These are phyloP conservation scores for Phocoena phocoena DNA, from an alignment of 2,113 vertebrate genomes.

Conservation along the genomic window DNA sequence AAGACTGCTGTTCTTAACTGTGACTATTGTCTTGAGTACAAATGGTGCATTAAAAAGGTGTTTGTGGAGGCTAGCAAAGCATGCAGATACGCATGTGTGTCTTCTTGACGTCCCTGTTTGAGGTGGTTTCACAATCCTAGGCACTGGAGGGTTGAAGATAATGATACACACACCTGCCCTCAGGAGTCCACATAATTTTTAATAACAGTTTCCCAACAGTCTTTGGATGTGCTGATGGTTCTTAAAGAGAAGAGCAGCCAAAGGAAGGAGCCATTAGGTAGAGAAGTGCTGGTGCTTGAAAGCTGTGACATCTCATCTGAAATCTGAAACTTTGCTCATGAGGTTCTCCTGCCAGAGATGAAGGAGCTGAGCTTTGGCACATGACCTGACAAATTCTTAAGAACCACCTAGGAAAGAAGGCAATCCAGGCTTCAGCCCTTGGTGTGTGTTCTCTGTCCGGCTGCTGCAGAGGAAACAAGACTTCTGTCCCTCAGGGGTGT, in stretches of 20 bases:
- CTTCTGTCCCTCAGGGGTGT: neutral
- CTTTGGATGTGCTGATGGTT: neutral
- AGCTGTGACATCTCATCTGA: neutral
- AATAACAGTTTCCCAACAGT: neutral
- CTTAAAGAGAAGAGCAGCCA: slow-evolving; percentile 8
- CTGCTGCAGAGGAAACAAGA: neutral
- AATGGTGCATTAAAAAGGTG: neutral
- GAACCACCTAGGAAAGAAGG: slow-evolving; percentile 5
- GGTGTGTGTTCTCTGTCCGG: neutral
- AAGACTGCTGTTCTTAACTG: neutral
- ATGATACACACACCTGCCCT: neutral
- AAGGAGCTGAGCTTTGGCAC: slow-evolving; percentile 37
- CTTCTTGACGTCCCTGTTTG: neutral
- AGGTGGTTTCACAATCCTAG: neutral
- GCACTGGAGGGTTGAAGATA: neutral
- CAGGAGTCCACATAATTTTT: neutral
- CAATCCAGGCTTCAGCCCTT: neutral
- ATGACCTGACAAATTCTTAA: slow-evolving; percentile 55
- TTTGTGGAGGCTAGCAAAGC: neutral
- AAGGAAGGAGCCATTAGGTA: neutral
- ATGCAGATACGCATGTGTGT: neutral
- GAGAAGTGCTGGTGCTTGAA: neutral
- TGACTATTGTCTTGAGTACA: neutral
- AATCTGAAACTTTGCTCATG: slow-evolving; percentile 52
- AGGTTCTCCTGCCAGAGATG: neutral